Evolutionary conservation across 2,797 vertebrate genomes (phyloP).

Genomic region (Valencia hispanica): DNA sequence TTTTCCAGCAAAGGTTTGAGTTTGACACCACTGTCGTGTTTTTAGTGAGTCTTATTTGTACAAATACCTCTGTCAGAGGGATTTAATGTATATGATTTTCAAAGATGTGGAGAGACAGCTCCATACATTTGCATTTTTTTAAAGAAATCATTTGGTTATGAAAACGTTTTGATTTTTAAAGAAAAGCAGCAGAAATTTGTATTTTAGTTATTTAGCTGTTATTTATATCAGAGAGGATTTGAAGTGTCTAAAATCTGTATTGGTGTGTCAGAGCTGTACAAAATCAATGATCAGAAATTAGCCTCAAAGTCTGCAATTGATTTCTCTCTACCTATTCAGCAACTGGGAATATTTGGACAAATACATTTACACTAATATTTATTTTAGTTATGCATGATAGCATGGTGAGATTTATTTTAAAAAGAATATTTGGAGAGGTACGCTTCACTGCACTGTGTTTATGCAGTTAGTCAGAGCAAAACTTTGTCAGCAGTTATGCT

Average conservation of each 20-base stretch:
- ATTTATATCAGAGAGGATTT: too few species aligned
- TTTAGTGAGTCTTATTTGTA: background rate
- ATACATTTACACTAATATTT: background rate
- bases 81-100: background rate
- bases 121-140: background rate
- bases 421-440: background rate
- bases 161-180: background rate
- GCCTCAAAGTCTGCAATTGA: background rate
- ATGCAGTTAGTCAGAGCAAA: background rate
- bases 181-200: background rate
- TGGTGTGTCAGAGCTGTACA: background rate
- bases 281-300: background rate
- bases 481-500: conserved; percentile 25
- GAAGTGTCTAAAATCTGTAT: background rate
- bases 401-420: background rate
- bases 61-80: background rate
- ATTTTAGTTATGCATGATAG: background rate
- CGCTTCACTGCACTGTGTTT: background rate
- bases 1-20: too few species aligned
- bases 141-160: background rate
- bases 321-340: background rate
- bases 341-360: background rate
- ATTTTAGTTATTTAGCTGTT: background rate
- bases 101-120: background rate
- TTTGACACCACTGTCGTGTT: too few species aligned